These are phyloP conservation scores for Tipula helvola DNA, from an alignment of 2,888 invertebrate genomes.

Conservation along the genomic window DNA sequence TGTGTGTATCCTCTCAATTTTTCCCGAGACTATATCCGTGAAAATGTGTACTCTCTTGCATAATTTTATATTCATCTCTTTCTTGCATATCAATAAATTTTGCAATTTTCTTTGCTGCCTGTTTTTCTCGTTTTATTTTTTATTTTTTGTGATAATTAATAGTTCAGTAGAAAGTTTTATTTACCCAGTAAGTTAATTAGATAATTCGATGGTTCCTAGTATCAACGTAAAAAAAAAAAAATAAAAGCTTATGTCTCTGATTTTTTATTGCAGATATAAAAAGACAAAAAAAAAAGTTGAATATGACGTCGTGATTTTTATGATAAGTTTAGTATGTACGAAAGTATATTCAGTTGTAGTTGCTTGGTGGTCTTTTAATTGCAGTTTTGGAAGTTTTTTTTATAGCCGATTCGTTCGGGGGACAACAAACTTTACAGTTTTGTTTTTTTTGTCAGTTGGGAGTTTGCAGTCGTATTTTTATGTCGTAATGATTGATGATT, in stretches of 20 bases:
- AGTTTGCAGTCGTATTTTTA: not conserved
- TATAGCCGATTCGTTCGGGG: not conserved
- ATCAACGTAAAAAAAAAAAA: not conserved
- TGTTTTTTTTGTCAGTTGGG: not conserved
- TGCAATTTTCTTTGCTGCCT: not conserved
- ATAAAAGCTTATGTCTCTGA: not conserved
- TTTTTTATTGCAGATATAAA: not conserved
- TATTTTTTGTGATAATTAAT: not conserved
- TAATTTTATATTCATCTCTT: not conserved
- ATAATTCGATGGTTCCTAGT: not conserved
- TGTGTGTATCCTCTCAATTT: not conserved
- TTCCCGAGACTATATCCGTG: not conserved
- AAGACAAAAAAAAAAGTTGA: not conserved
- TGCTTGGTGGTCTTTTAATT: not conserved
- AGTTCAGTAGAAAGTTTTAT: constrained; percentile 4
- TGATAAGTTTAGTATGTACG: not conserved
- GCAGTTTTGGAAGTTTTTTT: not conserved
- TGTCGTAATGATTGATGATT: not conserved
- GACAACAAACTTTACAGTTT: not conserved
- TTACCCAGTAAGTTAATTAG: constrained; percentile 4
- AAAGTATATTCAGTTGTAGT: not conserved
- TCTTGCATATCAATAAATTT: not conserved
- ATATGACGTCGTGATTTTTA: not conserved
- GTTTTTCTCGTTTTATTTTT: not conserved
- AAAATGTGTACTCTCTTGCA: not conserved